Evolutionary conservation across 1,140 invertebrate species (phyloP).

Genomic region (Formica selysi): DNA sequence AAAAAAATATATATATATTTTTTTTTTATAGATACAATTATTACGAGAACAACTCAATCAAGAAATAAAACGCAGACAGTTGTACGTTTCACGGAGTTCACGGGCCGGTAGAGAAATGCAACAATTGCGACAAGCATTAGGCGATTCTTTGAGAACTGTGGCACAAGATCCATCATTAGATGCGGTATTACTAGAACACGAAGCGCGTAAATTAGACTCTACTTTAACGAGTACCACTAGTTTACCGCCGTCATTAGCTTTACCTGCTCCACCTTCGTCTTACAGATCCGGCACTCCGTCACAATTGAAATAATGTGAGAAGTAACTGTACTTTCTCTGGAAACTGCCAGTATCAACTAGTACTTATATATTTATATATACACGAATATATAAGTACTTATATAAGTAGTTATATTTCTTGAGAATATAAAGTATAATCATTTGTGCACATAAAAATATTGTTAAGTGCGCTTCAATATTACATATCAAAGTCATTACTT

Average conservation of each 20-base stretch:
- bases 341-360: constrained; percentile 68
- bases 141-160: constrained; percentile 94
- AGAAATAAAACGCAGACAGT: constrained; percentile 94
- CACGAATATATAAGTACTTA: neutral
- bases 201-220: constrained; percentile 93
- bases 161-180: constrained; percentile 93
- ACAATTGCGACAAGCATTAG: constrained; percentile 93
- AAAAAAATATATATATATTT: neutral
- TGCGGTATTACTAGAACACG: constrained; percentile 93
- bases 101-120: constrained; percentile 94
- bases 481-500: neutral
- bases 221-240: constrained; percentile 88
- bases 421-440: constrained; percentile 21
- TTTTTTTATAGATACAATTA: constrained; percentile 88
- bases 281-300: constrained; percentile 84
- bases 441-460: neutral
- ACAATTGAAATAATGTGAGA: constrained; percentile 80
- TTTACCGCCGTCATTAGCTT: constrained; percentile 86
- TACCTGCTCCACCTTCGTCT: constrained; percentile 78
- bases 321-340: constrained; percentile 57
- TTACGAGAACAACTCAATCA: constrained; percentile 94
- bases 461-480: neutral
- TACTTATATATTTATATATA: constrained; percentile 29
- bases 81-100: constrained; percentile 93
- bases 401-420: constrained; percentile 22